Evolutionary conservation across 2,113 vertebrate species (phyloP).

Genomic region (Struthidea cinerea): DNA sequence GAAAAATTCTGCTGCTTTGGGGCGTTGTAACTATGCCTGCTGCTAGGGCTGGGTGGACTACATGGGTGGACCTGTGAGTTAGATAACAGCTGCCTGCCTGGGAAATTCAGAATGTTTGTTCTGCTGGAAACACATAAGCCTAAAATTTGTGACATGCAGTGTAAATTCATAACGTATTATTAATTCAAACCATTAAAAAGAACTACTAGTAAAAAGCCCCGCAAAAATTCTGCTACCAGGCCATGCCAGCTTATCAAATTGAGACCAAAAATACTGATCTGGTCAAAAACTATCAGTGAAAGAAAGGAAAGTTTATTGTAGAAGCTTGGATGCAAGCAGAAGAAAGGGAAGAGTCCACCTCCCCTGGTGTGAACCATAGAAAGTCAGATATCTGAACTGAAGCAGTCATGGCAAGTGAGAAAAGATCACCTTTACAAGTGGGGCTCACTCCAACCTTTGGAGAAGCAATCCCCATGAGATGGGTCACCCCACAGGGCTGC

Average conservation of each 20-base stretch:
- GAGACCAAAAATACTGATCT: background rate
- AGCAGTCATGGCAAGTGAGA: background rate
- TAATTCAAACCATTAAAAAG: background rate
- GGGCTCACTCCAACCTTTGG: background rate
- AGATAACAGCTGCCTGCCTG: background rate
- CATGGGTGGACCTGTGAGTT: background rate
- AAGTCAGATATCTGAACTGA: background rate
- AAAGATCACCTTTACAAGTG: background rate
- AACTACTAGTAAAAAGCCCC: background rate
- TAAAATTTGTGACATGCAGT: background rate
- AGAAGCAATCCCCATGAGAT: background rate
- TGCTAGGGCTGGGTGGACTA: background rate
- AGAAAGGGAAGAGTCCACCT: background rate
- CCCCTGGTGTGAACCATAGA: rapidly evolving
- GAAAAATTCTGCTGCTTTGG: background rate
- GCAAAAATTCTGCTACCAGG: background rate
- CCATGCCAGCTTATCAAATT: background rate
- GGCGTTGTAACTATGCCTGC: background rate
- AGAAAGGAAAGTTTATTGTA: background rate
- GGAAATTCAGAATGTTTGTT: background rate
- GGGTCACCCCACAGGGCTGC: background rate
- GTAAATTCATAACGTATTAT: background rate
- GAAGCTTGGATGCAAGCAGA: background rate
- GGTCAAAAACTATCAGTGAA: background rate
- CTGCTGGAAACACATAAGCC: background rate